phyloP scores from a whole-genome alignment of 2,113 vertebrate species.

The Oncorhynchus tshawytscha region DNA sequence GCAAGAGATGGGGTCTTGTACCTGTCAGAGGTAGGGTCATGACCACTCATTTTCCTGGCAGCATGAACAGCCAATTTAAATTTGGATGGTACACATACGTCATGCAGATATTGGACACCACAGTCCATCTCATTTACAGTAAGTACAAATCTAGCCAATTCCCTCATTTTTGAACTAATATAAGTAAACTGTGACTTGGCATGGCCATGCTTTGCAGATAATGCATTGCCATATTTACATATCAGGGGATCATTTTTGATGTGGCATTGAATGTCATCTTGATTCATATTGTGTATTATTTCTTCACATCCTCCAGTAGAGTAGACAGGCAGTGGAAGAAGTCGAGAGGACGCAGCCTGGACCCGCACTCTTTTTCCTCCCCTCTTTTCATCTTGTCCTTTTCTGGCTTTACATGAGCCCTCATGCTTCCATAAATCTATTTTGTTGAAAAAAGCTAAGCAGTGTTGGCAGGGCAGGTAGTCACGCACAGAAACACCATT shows the following conservation, averaged over 20 bases:
- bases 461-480: constrained; percentile 66
- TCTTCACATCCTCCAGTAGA: constrained; percentile 61
- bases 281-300: constrained; percentile 68
- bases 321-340: constrained; percentile 56
- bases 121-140: constrained; percentile 62
- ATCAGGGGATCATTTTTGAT: constrained; percentile 65
- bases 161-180: constrained; percentile 69
- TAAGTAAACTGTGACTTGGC: constrained; percentile 70
- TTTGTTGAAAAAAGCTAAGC: constrained; percentile 65
- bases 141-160: constrained; percentile 64
- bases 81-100: constrained; percentile 61
- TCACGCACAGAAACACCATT: constrained; percentile 50
- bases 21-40: constrained; percentile 57
- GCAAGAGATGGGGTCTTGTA: constrained; percentile 64
- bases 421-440: constrained; percentile 67
- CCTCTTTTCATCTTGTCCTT: constrained; percentile 38
- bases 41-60: constrained; percentile 63
- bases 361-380: constrained; percentile 27
- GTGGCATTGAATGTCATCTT: constrained; percentile 62
- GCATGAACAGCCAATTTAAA: constrained; percentile 67
- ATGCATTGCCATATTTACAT: constrained; percentile 66
- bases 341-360: constrained; percentile 25
- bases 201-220: constrained; percentile 58
- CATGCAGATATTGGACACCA: constrained; percentile 63
- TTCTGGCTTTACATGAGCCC: constrained; percentile 55